Conservation (phyloP, 2,113 vertebrate genomes). For the Dipodomys ordii region DNA sequence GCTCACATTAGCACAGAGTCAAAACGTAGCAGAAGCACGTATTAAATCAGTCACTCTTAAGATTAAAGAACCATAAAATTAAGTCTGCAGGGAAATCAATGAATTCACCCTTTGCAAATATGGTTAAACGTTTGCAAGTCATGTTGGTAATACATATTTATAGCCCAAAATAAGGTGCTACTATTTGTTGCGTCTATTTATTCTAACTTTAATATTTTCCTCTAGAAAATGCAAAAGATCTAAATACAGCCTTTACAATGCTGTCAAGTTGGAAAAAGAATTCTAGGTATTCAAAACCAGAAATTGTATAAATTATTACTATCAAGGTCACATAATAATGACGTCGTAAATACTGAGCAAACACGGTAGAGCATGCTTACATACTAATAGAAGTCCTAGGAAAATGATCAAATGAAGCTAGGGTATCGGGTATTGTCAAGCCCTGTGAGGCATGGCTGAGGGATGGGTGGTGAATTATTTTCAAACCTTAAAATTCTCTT, state of each 20-base stretch:
- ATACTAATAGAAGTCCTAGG: background rate
- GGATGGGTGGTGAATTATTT: background rate
- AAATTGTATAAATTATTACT: background rate
- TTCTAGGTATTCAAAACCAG: background rate
- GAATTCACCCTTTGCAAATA: background rate
- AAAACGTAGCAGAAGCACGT: background rate
- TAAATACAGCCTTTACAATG: background rate
- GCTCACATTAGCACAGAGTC: background rate
- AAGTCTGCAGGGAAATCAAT: background rate
- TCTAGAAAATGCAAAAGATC: background rate
- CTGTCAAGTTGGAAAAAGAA: background rate
- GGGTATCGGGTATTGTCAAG: background rate
- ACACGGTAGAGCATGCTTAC: background rate
- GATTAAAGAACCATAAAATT: background rate
- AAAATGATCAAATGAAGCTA: background rate
- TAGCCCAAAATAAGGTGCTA: background rate
- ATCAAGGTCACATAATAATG: background rate
- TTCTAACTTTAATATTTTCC: background rate
- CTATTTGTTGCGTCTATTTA: background rate
- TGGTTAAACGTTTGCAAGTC: constrained; percentile 25
- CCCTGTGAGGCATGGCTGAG: too few relatives aligned
- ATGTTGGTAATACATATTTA: background rate
- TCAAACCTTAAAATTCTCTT: background rate
- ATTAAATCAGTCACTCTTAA: background rate
- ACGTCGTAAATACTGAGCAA: background rate